Evolutionary conservation across 2,888 invertebrate species (phyloP).

Genomic region (Ennomos erosarius): DNA sequence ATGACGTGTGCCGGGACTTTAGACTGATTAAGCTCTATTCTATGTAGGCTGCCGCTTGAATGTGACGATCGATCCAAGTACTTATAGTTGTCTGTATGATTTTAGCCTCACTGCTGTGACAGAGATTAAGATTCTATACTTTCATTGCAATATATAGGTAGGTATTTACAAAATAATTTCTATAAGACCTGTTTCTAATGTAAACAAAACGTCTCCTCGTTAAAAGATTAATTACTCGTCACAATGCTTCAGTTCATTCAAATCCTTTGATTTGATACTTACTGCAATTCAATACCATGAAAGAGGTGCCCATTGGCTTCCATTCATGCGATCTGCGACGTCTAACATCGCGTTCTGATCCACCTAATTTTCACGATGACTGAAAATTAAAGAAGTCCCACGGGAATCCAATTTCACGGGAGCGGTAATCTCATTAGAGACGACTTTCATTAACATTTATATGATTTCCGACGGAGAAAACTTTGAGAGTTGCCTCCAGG

Average conservation of each 20-base stretch:
- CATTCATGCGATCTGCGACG: conserved; percentile 50
- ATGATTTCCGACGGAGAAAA: conserved; percentile 73
- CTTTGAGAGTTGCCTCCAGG: conserved; percentile 60
- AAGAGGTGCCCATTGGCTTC: conserved; percentile 48
- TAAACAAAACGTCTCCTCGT: not conserved
- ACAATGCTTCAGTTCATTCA: conserved; percentile 25
- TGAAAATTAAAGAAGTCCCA: conserved; percentile 82
- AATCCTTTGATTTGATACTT: conserved; percentile 17
- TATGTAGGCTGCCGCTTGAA: conserved; percentile 53
- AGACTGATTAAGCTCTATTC: conserved; percentile 72
- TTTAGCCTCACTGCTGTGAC: conserved; percentile 15
- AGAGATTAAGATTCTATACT: not conserved
- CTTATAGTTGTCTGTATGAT: conserved; percentile 13
- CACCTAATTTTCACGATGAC: conserved; percentile 76
- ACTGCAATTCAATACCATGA: conserved; percentile 36
- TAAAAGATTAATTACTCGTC: conserved; percentile 19
- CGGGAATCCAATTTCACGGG: conserved; percentile 80
- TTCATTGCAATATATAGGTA: not conserved
- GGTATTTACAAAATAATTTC: too few relatives aligned
- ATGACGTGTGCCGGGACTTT: conserved; percentile 67
- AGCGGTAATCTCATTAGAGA: conserved; percentile 81
- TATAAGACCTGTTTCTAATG: not conserved
- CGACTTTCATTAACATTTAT: conserved; percentile 83
- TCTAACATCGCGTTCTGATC: conserved; percentile 57
- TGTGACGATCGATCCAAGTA: conserved; percentile 25